These are phyloP conservation scores for Harpegnathos saltator DNA, from an alignment of 1,140 invertebrate genomes.

Conservation along the genomic window DNA sequence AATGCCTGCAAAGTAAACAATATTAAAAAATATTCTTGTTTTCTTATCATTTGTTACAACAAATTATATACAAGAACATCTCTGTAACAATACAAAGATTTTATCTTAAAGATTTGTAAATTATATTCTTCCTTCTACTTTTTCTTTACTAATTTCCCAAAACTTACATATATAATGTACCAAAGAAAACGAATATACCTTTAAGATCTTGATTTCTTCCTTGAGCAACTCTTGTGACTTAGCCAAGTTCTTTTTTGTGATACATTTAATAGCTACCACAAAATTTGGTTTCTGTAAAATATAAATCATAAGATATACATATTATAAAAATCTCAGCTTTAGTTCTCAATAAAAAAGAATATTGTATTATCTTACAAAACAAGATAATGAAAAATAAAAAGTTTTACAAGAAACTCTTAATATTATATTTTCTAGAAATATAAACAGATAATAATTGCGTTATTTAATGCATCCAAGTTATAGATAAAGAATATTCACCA, in stretches of 20 bases:
- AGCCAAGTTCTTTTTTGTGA: slow-evolving; percentile 98
- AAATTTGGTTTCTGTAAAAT: slow-evolving; percentile 92
- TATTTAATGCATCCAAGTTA: too few species aligned
- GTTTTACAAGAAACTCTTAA: not conserved
- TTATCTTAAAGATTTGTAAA: not conserved
- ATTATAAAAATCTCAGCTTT: not conserved
- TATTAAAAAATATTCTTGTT: slow-evolving; percentile 23
- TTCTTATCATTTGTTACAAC: slow-evolving; percentile 13
- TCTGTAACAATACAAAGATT: not conserved
- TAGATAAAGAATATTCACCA: too few species aligned
- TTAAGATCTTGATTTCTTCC: slow-evolving; percentile 99
- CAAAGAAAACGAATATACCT: slow-evolving; percentile 87
- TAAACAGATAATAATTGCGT: too few species aligned
- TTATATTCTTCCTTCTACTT: not conserved
- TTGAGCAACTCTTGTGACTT: slow-evolving; percentile 98
- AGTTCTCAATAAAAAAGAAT: not conserved
- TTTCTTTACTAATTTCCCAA: not conserved
- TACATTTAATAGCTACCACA: slow-evolving; percentile 98
- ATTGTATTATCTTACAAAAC: not conserved
- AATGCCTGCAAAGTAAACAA: slow-evolving; percentile 90
- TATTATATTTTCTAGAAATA: too few species aligned
- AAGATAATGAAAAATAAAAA: not conserved
- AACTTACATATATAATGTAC: not conserved
- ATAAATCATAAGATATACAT: slow-evolving; percentile 41
- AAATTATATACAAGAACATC: not conserved